Conservation (phyloP, 2,888 invertebrate genomes). For the Deilephila porcellus region DNA sequence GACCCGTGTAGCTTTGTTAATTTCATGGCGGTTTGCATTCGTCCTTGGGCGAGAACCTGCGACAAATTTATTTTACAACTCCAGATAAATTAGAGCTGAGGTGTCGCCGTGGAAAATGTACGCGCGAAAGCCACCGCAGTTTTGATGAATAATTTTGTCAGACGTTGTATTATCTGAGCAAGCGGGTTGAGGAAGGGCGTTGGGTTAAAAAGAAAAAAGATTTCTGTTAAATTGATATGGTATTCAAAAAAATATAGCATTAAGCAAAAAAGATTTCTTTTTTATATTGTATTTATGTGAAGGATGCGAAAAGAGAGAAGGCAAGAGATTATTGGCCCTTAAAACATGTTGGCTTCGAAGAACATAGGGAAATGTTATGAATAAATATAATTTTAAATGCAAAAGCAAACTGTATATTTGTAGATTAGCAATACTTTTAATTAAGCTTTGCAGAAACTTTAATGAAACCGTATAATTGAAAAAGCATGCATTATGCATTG, state of each 20-base stretch:
- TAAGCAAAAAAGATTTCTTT: too few relatives aligned
- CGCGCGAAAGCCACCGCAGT: slow-evolving; percentile 2
- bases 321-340: too few relatives aligned
- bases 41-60: slow-evolving; percentile 60
- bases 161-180: neutral
- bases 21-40: slow-evolving; percentile 70
- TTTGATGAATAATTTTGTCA: slow-evolving; percentile 11
- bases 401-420: neutral
- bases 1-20: slow-evolving; percentile 69
- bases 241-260: too few relatives aligned
- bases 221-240: too few relatives aligned
- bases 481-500: slow-evolving; percentile 49
- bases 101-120: slow-evolving; percentile 34
- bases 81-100: slow-evolving; percentile 48
- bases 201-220: too few relatives aligned
- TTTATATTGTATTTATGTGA: too few relatives aligned
- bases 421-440: neutral
- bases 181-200: too few relatives aligned
- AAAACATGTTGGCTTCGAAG: neutral
- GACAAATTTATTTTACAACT: slow-evolving; percentile 60
- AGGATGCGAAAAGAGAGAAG: too few relatives aligned
- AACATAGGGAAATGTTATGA: neutral
- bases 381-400: neutral
- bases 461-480: slow-evolving; percentile 56
- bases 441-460: neutral